phyloP scores from a whole-genome alignment of 2,888 invertebrate species.

The Conomelus anceps region DNA sequence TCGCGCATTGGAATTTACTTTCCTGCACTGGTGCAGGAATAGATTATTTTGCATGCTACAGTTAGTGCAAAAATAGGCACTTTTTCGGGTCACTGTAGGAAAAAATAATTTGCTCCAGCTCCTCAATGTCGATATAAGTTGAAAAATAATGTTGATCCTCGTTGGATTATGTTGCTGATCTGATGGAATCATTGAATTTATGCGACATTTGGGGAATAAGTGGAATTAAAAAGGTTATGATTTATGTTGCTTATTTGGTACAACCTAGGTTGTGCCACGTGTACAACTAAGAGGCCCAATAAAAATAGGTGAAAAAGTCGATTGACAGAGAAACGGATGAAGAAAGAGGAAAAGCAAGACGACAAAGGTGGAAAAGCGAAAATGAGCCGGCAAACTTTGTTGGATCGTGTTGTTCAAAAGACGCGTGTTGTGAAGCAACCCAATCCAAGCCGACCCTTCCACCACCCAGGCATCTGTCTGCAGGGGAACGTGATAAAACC shows the following conservation, averaged over 20 bases:
- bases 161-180: too few species aligned
- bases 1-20: too few species aligned
- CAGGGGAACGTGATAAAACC: not conserved
- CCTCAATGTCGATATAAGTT: too few species aligned
- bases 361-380: not conserved
- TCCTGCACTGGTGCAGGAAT: too few species aligned
- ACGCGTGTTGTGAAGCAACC: not conserved
- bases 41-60: too few species aligned
- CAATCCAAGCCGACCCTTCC: not conserved
- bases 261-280: not conserved
- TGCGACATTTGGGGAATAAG: too few species aligned
- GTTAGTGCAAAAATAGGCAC: too few species aligned
- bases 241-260: not conserved
- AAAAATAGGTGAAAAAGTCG: not conserved
- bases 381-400: not conserved
- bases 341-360: not conserved
- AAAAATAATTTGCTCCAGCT: too few species aligned
- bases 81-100: too few species aligned
- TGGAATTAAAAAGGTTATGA: too few species aligned
- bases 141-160: too few species aligned
- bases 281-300: not conserved
- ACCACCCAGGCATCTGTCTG: not conserved
- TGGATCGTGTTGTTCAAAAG: not conserved
- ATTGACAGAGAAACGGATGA: not conserved
- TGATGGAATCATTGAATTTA: too few species aligned